Conservation (phyloP, 2,888 invertebrate genomes). For the Latrodectus hesperus region DNA sequence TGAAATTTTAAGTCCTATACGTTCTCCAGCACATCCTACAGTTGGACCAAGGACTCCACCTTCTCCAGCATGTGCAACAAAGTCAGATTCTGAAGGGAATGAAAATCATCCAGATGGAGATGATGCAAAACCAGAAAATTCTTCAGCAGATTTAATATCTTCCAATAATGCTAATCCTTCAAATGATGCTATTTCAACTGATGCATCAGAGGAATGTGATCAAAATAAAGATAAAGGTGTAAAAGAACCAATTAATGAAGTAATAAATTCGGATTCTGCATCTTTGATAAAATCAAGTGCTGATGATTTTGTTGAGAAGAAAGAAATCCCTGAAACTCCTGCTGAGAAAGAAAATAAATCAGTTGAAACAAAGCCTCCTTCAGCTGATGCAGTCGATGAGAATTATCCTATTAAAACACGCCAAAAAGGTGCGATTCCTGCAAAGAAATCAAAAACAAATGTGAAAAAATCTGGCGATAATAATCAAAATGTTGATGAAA, state of each 20-base stretch:
- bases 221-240: conserved; percentile 28
- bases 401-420: conserved; percentile 60
- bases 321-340: conserved; percentile 27
- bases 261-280: conserved; percentile 24
- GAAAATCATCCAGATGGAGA: background rate
- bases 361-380: conserved; percentile 6
- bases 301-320: conserved; percentile 31
- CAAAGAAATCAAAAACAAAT: conserved; percentile 39
- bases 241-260: conserved; percentile 20
- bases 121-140: conserved; percentile 16
- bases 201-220: conserved; percentile 19
- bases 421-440: conserved; percentile 28
- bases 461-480: conserved; percentile 21
- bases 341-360: conserved; percentile 15
- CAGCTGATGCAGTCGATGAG: conserved; percentile 40
- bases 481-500: conserved; percentile 30
- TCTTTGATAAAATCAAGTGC: conserved; percentile 8
- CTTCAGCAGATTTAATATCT: background rate
- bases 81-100: conserved; percentile 13
- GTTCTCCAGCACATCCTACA: conserved; percentile 50
- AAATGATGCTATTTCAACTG: background rate
- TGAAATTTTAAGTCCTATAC: conserved; percentile 63
- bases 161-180: conserved; percentile 1
- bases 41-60: conserved; percentile 64
- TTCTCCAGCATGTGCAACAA: conserved; percentile 41